Base-by-base conservation (phyloP, 2,797 vertebrate species). In the Labeo calbasu region DNA sequence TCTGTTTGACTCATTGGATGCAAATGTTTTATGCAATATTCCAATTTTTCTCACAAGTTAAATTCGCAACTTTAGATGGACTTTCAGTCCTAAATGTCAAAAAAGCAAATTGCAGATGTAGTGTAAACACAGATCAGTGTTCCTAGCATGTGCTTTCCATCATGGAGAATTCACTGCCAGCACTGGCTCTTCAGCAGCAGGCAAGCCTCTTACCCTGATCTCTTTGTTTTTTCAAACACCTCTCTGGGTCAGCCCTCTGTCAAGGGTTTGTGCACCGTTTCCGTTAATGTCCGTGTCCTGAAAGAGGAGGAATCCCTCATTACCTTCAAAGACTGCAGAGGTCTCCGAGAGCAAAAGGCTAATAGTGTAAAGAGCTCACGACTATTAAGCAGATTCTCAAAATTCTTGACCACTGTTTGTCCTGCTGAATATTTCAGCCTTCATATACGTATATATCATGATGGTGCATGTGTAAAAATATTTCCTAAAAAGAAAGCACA, bases 351-450 rank as follows among this genome's bases (percentile, higher is more conserved):
- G 79, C 77, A 82, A 71, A 84, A 82, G 66, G 87, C 82, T 89
- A 89, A 90, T 88, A 79, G 68, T 84, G 86, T 89, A 84, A 84
- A 81, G 63, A 87, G 87, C 83, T 91, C 84, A 88, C 66, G 46
- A 48, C 76, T 83, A 76, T 84, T 88, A 88, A 89, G 79, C 79
- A 80, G 28, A 66, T 73, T 85, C 78, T 84, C n/a, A 61, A 70
- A 84, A 65, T 36, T 63, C 70, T 76, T 83, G 70, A 79, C 79
- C 71, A 70, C 63, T 77, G 72, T 77, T 78, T 68, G 53, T 72
- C 75, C 66, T 48, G 32, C 75, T 85, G 17, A 75, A 59, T 57
- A 50, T 25, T 57, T 69, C 36, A 23, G 63, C 23, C 40, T 50
- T 69, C 51, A 46, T 40, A 68, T 69, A 28, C 46, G n/a, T n/a